Conservation (phyloP, 2,113 vertebrate genomes). For the Prietella phreatophila region DNA sequence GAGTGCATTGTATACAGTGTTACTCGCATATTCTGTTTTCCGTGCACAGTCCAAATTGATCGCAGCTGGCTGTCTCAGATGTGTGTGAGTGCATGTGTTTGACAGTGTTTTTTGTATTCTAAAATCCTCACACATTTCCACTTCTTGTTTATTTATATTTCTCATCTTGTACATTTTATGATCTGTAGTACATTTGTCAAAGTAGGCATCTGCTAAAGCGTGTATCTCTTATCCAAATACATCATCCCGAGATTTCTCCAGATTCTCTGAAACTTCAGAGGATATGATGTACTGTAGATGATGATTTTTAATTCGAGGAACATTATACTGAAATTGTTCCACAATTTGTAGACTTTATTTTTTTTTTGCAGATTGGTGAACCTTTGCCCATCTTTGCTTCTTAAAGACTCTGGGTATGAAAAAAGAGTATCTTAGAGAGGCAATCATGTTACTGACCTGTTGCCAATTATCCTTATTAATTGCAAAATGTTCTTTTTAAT, state of each 20-base stretch:
- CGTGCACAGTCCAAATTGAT: constrained; percentile 7
- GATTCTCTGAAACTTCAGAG: too few species aligned
- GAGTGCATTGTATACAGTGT: background rate
- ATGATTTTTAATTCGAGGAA: too few species aligned
- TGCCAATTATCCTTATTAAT: too few species aligned
- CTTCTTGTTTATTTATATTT: constrained; percentile 28
- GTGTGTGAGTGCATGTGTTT: background rate
- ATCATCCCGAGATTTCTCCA: background rate
- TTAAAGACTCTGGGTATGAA: too few species aligned
- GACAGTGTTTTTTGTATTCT: background rate
- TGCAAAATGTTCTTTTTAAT: too few species aligned
- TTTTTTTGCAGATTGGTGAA: too few species aligned
- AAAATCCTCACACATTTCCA: background rate
- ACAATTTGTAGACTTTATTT: too few species aligned
- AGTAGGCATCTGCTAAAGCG: background rate
- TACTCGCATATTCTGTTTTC: background rate
- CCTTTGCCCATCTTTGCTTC: too few species aligned
- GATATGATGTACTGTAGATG: too few species aligned
- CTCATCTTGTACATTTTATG: background rate
- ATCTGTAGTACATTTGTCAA: constrained; percentile 10
- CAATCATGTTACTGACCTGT: too few species aligned
- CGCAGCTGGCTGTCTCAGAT: background rate
- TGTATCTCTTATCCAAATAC: constrained; percentile 19
- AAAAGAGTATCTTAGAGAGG: too few species aligned
- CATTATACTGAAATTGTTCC: too few species aligned